A percentile compares a stretch with the other conserved stretches of the same genome.
phyloP scores from a whole-genome alignment of 2,888 invertebrate species.

The Tyria jacobaeae region DNA sequence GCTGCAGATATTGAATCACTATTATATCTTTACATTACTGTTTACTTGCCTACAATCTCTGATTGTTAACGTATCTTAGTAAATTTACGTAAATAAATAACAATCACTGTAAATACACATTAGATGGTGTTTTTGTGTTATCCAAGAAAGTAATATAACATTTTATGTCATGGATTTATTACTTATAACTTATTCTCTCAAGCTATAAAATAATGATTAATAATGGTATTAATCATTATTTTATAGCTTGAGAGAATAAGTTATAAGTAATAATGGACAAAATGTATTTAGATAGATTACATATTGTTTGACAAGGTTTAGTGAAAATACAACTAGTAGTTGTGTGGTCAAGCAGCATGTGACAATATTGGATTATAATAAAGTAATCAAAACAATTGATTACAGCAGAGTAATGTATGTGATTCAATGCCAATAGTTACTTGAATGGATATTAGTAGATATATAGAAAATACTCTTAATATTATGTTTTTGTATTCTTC shows the following conservation, averaged over 20 bases:
- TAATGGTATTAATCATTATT: too few relatives aligned
- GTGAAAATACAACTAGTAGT: too few relatives aligned
- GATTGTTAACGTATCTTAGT: neutral
- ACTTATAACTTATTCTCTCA: too few relatives aligned
- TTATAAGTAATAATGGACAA: neutral
- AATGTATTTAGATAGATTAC: neutral
- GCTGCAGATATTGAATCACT: conserved; percentile 1
- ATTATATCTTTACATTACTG: neutral
- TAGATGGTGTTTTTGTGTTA: neutral
- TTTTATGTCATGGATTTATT: too few relatives aligned
- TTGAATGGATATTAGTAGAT: too few relatives aligned
- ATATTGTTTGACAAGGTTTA: neutral
- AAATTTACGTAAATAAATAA: conserved; percentile 3
- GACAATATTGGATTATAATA: neutral
- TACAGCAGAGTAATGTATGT: neutral
- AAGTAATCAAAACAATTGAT: neutral
- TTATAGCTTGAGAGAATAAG: neutral
- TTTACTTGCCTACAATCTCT: too few relatives aligned
- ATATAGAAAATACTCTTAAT: too few relatives aligned
- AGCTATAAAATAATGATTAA: too few relatives aligned
- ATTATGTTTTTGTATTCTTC: too few relatives aligned
- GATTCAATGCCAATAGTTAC: neutral
- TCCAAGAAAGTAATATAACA: too few relatives aligned
- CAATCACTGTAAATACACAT: neutral
- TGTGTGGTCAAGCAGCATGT: too few relatives aligned